Evolutionary conservation across 2,888 invertebrate genomes (phyloP).

Genomic region (Auanema sp.): DNA sequence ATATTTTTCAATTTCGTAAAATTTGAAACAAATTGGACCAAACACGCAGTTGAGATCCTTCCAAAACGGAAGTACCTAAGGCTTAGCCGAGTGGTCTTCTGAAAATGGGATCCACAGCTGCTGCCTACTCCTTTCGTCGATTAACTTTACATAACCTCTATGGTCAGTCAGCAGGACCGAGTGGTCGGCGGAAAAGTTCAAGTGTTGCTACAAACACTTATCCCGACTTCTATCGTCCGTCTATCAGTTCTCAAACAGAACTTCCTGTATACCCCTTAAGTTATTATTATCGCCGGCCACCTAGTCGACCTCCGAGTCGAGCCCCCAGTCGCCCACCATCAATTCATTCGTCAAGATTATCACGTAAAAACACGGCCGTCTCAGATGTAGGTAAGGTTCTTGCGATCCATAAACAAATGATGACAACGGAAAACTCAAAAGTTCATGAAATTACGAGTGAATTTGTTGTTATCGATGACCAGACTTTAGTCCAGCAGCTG

Average conservation of each 20-base stretch:
- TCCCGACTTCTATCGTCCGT: slow-evolving; percentile 20
- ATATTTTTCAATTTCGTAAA: no score
- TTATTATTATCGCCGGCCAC: slow-evolving; percentile 35
- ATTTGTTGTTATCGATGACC: not conserved
- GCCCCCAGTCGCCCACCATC: slow-evolving; percentile 39
- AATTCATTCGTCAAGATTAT: slow-evolving; percentile 35
- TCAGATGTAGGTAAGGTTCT: slow-evolving; percentile 10
- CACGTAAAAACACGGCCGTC: slow-evolving; percentile 39
- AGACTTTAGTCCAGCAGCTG: no score
- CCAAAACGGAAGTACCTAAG: no score
- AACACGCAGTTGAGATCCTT: no score
- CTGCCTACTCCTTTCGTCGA: slow-evolving; percentile 47
- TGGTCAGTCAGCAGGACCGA: not conserved
- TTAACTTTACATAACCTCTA: slow-evolving; percentile 31
- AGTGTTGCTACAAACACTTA: slow-evolving; percentile 24
- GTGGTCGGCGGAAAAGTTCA: slow-evolving; percentile 24
- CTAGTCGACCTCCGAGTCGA: slow-evolving; percentile 42
- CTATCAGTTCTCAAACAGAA: not conserved
- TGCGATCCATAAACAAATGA: no score
- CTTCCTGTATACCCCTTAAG: not conserved
- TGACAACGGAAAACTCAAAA: no score
- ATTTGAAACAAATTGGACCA: no score
- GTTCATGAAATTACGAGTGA: not conserved
- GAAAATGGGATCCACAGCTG: slow-evolving; percentile 52
- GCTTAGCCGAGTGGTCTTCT: no score